Percentiles rank a stretch among this genome's conserved stretches.
Evolutionary conservation across 2,888 invertebrate genomes (phyloP).

Genomic region (Brachyopa scutellaris): DNA sequence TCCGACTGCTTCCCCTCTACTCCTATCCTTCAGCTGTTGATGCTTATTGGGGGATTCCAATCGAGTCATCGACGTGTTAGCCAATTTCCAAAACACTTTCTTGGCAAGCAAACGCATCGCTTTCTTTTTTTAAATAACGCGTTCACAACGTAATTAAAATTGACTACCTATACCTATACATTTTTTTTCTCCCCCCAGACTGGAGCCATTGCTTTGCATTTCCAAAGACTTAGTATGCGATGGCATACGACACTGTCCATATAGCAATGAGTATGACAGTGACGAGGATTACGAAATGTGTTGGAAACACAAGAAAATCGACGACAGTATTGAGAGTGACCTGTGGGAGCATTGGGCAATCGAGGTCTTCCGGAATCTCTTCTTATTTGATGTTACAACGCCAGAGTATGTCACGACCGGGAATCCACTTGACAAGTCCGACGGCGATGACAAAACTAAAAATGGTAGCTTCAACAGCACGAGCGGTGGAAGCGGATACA

Average conservation of each 20-base stretch:
- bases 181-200: no score
- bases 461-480: slow-evolving; percentile 26
- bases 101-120: no score
- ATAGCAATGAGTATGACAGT: slow-evolving; percentile 85
- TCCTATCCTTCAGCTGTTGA: no score
- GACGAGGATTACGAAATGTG: slow-evolving; percentile 81
- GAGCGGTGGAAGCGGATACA: slow-evolving; percentile 55
- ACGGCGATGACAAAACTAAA: slow-evolving; percentile 31
- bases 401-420: slow-evolving; percentile 48
- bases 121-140: no score
- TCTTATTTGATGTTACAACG: slow-evolving; percentile 78
- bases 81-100: no score
- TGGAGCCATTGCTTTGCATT: slow-evolving; percentile 84
- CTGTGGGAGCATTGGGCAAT: slow-evolving; percentile 80
- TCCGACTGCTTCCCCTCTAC: no score
- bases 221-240: slow-evolving; percentile 87
- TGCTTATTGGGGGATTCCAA: no score
- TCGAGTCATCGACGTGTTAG: no score
- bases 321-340: slow-evolving; percentile 77
- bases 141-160: no score
- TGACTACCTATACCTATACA: no score
- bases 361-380: slow-evolving; percentile 80
- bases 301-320: slow-evolving; percentile 78
- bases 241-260: slow-evolving; percentile 86
- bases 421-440: slow-evolving; percentile 18